phyloP scores from a whole-genome alignment of 2,797 vertebrate species.

The Ceryle rudis region DNA sequence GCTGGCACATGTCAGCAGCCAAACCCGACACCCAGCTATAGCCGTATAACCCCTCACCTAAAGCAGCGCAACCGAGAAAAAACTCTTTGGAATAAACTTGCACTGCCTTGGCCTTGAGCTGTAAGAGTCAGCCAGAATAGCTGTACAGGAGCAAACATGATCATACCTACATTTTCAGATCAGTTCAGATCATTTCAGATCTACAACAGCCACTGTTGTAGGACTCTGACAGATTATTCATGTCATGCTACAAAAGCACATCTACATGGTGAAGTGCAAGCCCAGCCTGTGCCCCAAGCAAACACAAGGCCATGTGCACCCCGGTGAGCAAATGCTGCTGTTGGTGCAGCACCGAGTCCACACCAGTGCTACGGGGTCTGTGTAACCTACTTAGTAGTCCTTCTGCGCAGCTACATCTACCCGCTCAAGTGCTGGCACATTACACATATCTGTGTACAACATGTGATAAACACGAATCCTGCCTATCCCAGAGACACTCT shows the following conservation, averaged over 20 bases:
- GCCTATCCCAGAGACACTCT: background rate
- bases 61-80: background rate
- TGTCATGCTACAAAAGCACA: accelerated
- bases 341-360: background rate
- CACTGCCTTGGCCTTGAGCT: background rate
- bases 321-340: accelerated
- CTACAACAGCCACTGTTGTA: background rate
- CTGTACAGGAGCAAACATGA: background rate
- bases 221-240: background rate
- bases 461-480: background rate
- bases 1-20: background rate
- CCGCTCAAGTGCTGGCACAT: background rate
- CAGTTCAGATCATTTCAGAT: no score
- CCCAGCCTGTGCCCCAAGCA: background rate
- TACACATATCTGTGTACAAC: accelerated
- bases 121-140: background rate
- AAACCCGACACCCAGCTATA: background rate
- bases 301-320: background rate
- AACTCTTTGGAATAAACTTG: background rate
- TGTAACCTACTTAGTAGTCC: background rate
- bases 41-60: background rate
- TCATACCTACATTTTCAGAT: background rate
- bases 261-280: accelerated
- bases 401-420: background rate
- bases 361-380: accelerated